These are phyloP conservation scores for Grapholita molesta DNA, from an alignment of 1,140 invertebrate species.

Conservation along the genomic window DNA sequence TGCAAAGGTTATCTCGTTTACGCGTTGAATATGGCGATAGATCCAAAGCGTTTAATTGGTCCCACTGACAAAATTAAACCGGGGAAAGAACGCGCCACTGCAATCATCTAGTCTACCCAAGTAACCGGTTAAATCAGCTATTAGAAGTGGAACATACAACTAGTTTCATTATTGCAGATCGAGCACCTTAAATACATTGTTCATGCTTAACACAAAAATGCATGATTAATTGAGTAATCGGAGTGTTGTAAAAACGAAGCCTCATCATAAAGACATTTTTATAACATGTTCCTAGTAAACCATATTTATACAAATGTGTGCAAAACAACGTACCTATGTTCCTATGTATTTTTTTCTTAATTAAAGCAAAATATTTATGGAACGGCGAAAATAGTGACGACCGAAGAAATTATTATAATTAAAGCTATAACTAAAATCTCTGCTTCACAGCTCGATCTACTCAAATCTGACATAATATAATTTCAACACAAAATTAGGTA, in stretches of 20 bases:
- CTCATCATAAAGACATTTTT: not conserved
- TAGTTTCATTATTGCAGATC: not conserved
- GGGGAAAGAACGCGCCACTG: not conserved
- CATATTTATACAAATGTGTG: too few relatives aligned
- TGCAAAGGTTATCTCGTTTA: slow-evolving; percentile 17
- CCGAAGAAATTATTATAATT: too few relatives aligned
- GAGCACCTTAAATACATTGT: not conserved
- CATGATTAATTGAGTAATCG: not conserved
- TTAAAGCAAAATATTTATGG: too few relatives aligned
- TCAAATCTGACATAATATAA: too few relatives aligned
- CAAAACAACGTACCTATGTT: too few relatives aligned
- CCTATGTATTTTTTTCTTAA: too few relatives aligned
- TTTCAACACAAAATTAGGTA: too few relatives aligned
- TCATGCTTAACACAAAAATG: not conserved
- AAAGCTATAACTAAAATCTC: too few relatives aligned
- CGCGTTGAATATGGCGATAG: not conserved
- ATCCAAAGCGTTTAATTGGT: slow-evolving; percentile 2
- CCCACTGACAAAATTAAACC: not conserved
- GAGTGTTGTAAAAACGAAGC: not conserved
- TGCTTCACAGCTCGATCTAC: too few relatives aligned
- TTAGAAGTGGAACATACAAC: not conserved
- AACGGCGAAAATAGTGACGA: too few relatives aligned
- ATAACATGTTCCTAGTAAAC: not conserved
- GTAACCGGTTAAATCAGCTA: not conserved
- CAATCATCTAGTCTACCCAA: not conserved